Conservation (phyloP, 1,140 invertebrate species). For the Episyrphus balteatus region DNA sequence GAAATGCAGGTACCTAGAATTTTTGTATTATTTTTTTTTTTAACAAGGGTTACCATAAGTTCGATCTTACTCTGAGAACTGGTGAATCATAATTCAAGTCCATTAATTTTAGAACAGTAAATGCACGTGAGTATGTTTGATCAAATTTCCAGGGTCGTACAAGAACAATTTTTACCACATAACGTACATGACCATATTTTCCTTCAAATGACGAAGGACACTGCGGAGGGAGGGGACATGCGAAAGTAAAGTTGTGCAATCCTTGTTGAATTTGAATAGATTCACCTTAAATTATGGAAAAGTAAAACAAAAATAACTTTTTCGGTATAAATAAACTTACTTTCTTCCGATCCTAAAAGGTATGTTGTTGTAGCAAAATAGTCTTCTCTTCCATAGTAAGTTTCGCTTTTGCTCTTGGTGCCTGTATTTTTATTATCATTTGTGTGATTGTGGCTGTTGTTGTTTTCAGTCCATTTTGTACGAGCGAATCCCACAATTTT, state of each 20-base stretch:
- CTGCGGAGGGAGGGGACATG: constrained; percentile 42
- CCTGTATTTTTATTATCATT: too few species aligned
- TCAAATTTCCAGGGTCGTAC: constrained; percentile 67
- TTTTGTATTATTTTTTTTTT: neutral
- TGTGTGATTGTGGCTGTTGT: constrained; percentile 4
- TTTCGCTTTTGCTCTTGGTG: constrained; percentile 2
- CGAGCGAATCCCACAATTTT: constrained; percentile 26
- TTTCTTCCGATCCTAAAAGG: constrained; percentile 26
- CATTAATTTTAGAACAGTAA: constrained; percentile 58
- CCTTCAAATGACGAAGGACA: constrained; percentile 62
- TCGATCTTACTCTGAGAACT: constrained; percentile 17
- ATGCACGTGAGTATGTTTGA: constrained; percentile 55
- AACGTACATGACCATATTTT: constrained; percentile 54
- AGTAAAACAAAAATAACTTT: neutral
- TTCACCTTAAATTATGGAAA: too few species aligned
- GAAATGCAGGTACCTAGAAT: constrained; percentile 19
- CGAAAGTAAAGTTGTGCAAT: constrained; percentile 47
- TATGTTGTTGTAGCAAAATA: constrained; percentile 26
- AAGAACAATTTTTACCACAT: constrained; percentile 53
- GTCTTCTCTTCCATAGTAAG: constrained; percentile 24
- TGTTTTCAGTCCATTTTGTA: constrained; percentile 28
- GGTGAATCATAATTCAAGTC: constrained; percentile 54
- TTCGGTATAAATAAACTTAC: constrained; percentile 15
- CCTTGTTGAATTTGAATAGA: constrained; percentile 19
- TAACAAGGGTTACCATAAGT: neutral